These are phyloP conservation scores for Lophius americanus DNA, from an alignment of 2,797 vertebrate species.

Conservation along the genomic window DNA sequence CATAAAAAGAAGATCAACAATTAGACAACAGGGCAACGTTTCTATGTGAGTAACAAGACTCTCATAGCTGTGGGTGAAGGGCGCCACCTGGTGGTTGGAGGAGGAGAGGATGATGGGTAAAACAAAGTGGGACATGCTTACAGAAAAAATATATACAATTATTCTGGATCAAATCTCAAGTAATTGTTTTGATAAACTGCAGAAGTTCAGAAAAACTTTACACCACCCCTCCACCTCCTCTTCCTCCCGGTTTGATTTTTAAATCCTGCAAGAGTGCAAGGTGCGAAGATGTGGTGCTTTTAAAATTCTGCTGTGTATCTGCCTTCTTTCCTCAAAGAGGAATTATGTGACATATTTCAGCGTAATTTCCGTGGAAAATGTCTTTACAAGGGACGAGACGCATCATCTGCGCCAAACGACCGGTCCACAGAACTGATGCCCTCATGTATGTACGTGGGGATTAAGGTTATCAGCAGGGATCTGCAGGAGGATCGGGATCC, in stretches of 20 bases:
- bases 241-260: not conserved
- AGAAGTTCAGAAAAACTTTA: too few species aligned
- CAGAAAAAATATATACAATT: not conserved
- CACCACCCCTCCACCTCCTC: not conserved
- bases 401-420: not conserved
- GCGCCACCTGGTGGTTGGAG: slow-evolving; percentile 37
- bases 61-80: rapidly evolving
- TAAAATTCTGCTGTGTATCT: not conserved
- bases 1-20: slow-evolving; percentile 7
- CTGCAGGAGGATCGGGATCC: slow-evolving; percentile 32
- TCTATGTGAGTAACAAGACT: rapidly evolving
- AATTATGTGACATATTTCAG: not conserved
- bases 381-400: rapidly evolving
- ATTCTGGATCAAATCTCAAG: not conserved
- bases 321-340: not conserved
- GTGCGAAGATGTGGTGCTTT: rapidly evolving
- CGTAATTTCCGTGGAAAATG: slow-evolving; percentile 2
- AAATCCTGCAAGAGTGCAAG: not conserved
- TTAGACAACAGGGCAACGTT: too few species aligned
- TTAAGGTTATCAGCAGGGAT: slow-evolving; percentile 13
- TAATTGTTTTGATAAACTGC: not conserved
- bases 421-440: rapidly evolving
- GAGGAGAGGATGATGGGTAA: not conserved
- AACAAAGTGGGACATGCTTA: too few species aligned
- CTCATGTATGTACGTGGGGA: slow-evolving; percentile 1